Evolutionary conservation across 2,113 vertebrate genomes (phyloP), one percentile per base, ranked within the genome.

Genomic region (Sylvietta virens): DNA sequence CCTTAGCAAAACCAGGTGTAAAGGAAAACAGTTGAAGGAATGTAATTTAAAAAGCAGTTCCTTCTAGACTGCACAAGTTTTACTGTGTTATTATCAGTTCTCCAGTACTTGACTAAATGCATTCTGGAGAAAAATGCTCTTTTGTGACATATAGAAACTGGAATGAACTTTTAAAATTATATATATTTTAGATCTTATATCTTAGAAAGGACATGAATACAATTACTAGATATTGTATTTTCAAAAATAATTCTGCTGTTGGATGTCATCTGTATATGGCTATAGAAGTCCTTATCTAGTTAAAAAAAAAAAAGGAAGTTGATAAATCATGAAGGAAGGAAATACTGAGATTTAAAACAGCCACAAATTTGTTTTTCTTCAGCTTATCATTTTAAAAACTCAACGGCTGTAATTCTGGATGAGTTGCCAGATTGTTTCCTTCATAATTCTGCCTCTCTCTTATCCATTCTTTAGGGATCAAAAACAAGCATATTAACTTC

Each of bases 271-370:
- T 77, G 54, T 58, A 53, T 67, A 51, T 9, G 18, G 44, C 57
- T 53, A 69, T 7, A 67, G 53, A 92, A 89, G 39, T 45, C 7
- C 48, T 81, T 95, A 91, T 86, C 58, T 90, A 70, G 48, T 47
- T 70, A 5, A 62, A 62, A 84, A 87, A 60, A 85, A 88, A 88
- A 60, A 80, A 19, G 88, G 80, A 96, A 95, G 94, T 86, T 81
- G 92, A 91, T 95, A 94, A 94, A 84, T 86, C 87, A 95, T 89
- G 65, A 95, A 89, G 94, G 95, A 95, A 97, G 95, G 96, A 97
- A 97, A 95, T 35, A 91, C 91, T 91, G 92, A 94, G 77, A 40
- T 81, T 87, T 97, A 94, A 89, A 97, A 84, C 60, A 61, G 86
- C 61, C 84, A 94, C 81, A 94, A 57, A 95, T 94, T 86, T 94